Base-by-base conservation (phyloP, 1,140 invertebrate genomes). In the Procambarus clarkii region DNA sequence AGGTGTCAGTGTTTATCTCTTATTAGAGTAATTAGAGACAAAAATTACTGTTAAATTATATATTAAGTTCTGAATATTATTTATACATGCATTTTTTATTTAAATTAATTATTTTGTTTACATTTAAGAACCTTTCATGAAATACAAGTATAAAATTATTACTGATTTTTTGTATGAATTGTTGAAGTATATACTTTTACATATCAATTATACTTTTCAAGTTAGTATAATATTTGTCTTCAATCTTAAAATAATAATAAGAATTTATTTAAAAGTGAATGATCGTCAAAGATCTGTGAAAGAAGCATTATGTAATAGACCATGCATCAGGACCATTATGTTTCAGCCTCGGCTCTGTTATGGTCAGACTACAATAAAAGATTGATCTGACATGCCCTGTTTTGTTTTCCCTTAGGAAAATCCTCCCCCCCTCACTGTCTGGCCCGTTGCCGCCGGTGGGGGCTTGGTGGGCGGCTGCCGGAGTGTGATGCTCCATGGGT, bases 281-380 rank as follows among this genome's bases (percentile, higher is more conserved):
- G 21, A 54, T n/a, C 24, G 15, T 86, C 4, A 54, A 54, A 21
- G 18, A 21, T 78, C n/a, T 58, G 46, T 34, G 44, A 15, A 58
- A 86, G 45, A 58, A 58, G 24, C n/a, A 58, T 44, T 24, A 71
- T 46, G 74, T 18, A 15, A 24, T 78, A 45, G 21, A 58, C 54
- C 48, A 45, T 84, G 34, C 60, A 71, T 64, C 15, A 24, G 64
- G 69, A 85, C 69, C 34, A 45, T 5, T 46, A 21, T 46, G 34
- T 54, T 44, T 46, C 77, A 60, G 78, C 24, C 45, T 80, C 60
- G 86, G 77, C 86, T 88, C 86, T 80, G 86, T 88, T 88, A 80
- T 64, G 86, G 77, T 88, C 86, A 88, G 64, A 79, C 86, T 88
- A 79, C 86, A 88, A 88, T 88, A 88, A 88, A 88, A 88, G 77